Percentiles rank a stretch among this genome's conserved stretches.
These are phyloP conservation scores for Yponomeuta malinellus DNA, from an alignment of 2,888 invertebrate genomes.

Conservation along the genomic window DNA sequence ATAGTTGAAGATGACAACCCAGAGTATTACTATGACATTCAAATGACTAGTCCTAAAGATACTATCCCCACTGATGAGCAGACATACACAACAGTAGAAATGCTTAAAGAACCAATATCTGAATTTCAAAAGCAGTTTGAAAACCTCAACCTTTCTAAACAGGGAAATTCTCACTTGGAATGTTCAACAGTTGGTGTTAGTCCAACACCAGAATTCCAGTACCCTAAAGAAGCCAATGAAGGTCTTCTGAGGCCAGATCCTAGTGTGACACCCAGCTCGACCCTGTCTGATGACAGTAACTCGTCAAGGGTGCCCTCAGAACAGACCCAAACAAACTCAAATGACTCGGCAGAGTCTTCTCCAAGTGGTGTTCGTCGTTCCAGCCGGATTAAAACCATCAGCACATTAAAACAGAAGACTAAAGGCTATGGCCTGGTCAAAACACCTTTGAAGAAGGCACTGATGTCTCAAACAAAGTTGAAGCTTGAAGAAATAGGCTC, in stretches of 20 bases:
- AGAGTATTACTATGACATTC: slow-evolving; percentile 58
- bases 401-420: slow-evolving; percentile 79
- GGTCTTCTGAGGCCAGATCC: slow-evolving; percentile 55
- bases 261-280: slow-evolving; percentile 63
- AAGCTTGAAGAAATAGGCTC: slow-evolving; percentile 77
- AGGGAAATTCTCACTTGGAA: slow-evolving; percentile 39
- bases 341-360: slow-evolving; percentile 67
- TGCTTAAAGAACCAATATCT: slow-evolving; percentile 33
- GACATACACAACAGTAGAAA: slow-evolving; percentile 22
- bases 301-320: slow-evolving; percentile 53
- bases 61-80: slow-evolving; percentile 21
- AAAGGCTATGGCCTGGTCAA: slow-evolving; percentile 80
- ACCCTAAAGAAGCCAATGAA: slow-evolving; percentile 39
- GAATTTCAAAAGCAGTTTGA: slow-evolving; percentile 63
- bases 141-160: slow-evolving; percentile 45
- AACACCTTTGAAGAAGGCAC: slow-evolving; percentile 65
- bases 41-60: slow-evolving; percentile 53
- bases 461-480: slow-evolving; percentile 68
- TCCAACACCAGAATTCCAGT: slow-evolving; percentile 40
- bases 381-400: slow-evolving; percentile 85
- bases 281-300: slow-evolving; percentile 65
- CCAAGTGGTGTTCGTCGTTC: slow-evolving; percentile 81
- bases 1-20: slow-evolving; percentile 69
- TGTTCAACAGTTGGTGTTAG: slow-evolving; percentile 32
- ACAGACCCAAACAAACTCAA: slow-evolving; percentile 49